Percentiles rank a stretch among this genome's conserved stretches.
Evolutionary conservation across 2,888 invertebrate genomes (phyloP).

Genomic region (Nomada goodeniana): DNA sequence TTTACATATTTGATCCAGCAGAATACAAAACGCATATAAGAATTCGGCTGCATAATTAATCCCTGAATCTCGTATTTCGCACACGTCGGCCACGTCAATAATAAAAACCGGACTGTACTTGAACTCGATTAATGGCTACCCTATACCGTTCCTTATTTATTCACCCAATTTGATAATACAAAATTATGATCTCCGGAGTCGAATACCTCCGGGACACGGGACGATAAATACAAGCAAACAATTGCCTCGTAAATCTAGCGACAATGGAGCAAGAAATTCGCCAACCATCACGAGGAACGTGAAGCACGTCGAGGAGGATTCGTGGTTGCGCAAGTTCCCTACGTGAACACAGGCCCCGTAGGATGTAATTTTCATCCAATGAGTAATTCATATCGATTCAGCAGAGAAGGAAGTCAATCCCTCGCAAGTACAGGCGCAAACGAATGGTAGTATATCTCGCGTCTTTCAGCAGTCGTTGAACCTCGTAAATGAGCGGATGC

Average conservation of each 20-base stretch:
- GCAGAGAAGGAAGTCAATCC: conserved; percentile 30
- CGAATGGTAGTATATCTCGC: conserved; percentile 15
- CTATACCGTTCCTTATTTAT: no score
- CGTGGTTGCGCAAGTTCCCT: conserved; percentile 28
- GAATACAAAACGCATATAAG: no score
- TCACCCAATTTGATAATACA: no score
- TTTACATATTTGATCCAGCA: no score
- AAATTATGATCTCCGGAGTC: no score
- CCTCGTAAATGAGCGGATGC: conserved; percentile 34
- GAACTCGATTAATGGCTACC: no score
- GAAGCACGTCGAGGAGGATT: conserved; percentile 25
- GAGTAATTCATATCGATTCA: conserved; percentile 55
- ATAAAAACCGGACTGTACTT: no score
- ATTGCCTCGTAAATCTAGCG: conserved; percentile 7
- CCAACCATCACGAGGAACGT: conserved; percentile 2
- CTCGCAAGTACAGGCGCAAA: conserved; percentile 15
- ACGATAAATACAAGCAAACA: background rate
- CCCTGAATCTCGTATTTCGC: no score
- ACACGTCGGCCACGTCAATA: no score
- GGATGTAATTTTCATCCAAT: conserved; percentile 60
- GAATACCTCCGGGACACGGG: background rate
- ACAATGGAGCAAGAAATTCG: background rate
- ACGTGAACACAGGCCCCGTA: conserved; percentile 20
- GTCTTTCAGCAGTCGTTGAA: conserved; percentile 37
- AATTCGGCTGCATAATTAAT: no score